A percentile compares a stretch with the other conserved stretches of the same genome.
Evolutionary conservation across 2,797 vertebrate species (phyloP).

Genomic region (Craterocephalus amniculus): DNA sequence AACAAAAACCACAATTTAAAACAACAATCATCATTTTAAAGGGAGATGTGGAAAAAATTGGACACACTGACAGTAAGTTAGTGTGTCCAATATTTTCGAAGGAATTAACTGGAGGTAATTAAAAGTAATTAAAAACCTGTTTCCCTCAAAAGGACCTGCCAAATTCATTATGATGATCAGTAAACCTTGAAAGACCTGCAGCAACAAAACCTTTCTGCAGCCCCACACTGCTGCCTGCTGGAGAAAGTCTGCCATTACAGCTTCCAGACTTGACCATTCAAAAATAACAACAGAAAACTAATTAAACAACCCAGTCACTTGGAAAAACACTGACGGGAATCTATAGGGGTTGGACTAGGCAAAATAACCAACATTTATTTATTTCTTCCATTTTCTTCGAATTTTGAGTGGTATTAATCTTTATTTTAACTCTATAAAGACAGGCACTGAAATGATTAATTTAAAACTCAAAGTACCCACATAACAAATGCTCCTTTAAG

Average conservation of each 20-base stretch:
- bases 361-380: not conserved
- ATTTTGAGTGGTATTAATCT: not conserved
- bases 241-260: not conserved
- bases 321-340: not conserved
- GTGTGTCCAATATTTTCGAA: not conserved
- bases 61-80: too few relatives aligned
- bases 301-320: not conserved
- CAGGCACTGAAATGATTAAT: too few relatives aligned
- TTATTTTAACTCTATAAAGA: fast-evolving
- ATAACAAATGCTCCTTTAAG: too few relatives aligned
- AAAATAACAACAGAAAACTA: too few relatives aligned
- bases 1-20: not conserved
- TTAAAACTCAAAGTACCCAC: too few relatives aligned
- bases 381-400: not conserved
- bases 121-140: not conserved
- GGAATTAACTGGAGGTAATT: not conserved
- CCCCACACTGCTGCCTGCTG: conserved; percentile 49
- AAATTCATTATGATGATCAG: not conserved
- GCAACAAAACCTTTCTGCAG: not conserved
- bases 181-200: not conserved
- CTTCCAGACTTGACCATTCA: not conserved
- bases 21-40: not conserved
- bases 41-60: too few relatives aligned
- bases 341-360: not conserved
- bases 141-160: not conserved